phyloP scores from a whole-genome alignment of 2,113 vertebrate genomes.

The Anthoscopus minutus region DNA sequence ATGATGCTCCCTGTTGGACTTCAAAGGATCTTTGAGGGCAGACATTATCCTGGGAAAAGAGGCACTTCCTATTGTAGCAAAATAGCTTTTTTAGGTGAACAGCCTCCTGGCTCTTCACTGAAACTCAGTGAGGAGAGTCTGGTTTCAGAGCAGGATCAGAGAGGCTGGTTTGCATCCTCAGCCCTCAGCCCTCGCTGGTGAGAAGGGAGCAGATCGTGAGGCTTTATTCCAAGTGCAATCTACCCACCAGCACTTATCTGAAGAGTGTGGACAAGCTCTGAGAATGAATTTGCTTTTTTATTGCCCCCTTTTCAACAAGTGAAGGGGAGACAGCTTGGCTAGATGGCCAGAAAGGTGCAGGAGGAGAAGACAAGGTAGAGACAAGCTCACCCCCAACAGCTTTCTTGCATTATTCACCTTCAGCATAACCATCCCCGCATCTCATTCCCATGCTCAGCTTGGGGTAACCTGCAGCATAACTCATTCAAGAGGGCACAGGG shows the following conservation, averaged over 20 bases:
- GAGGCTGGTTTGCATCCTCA: neutral
- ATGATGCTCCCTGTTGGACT: neutral
- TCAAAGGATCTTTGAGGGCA: neutral
- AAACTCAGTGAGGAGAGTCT: neutral
- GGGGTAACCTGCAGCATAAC: neutral
- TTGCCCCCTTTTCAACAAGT: neutral
- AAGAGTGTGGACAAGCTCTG: neutral
- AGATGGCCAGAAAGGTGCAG: neutral
- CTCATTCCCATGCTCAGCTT: neutral
- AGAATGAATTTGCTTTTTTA: neutral
- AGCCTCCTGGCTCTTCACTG: neutral
- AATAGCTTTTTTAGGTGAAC: neutral
- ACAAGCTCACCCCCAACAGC: neutral
- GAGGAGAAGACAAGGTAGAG: neutral
- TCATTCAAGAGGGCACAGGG: neutral
- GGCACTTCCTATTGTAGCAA: neutral
- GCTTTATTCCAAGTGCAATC: neutral
- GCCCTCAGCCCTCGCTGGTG: neutral
- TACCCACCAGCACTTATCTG: neutral
- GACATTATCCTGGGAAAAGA: neutral
- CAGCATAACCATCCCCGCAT: neutral
- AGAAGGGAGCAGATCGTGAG: neutral
- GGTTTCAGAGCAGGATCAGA: neutral
- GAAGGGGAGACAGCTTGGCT: neutral
- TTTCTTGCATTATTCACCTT: neutral